Evolutionary conservation across 2,113 vertebrate species (phyloP).

Genomic region (rabbit (Oryctolagus cuniculus)): mOryCun1.1 NC_091437.1:14789501-14790000

Average conservation of each 20-base stretch:
- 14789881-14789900: background rate
- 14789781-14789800: background rate
- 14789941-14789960: background rate
- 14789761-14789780: background rate
- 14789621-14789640: background rate
- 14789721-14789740: background rate
- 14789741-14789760: background rate
- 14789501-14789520: background rate
- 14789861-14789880: background rate
- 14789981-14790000: background rate
- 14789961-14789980: background rate
- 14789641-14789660: background rate
- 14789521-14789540: background rate
- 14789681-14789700: accelerated
- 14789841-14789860: background rate
- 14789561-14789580: background rate
- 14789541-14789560: background rate
- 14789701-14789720: background rate
- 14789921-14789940: background rate
- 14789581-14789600: background rate
- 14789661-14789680: background rate
- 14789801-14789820: constrained; percentile 12
- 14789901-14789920: background rate
- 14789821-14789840: constrained; percentile 9
- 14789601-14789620: background rate